Evolutionary conservation across 2,797 vertebrate genomes (phyloP).

Genomic region (Scolopax bukidnonensis): DNA sequence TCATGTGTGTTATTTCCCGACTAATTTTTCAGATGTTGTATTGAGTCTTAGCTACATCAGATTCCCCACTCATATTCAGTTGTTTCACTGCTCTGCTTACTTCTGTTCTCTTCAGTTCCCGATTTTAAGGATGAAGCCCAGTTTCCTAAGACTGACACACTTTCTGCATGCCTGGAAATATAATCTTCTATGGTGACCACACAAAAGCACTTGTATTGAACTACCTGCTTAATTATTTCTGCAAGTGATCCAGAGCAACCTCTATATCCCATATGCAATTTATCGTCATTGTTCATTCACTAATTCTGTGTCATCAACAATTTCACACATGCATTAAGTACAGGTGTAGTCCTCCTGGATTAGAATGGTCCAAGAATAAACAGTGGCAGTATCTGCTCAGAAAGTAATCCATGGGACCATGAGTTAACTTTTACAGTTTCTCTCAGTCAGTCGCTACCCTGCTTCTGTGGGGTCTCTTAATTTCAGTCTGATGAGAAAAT

Average conservation of each 20-base stretch:
- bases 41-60: background rate
- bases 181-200: background rate
- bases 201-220: background rate
- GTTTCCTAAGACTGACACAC: background rate
- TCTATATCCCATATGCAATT: background rate
- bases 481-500: background rate
- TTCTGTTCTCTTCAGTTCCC: background rate
- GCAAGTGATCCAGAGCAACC: background rate
- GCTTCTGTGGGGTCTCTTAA: background rate
- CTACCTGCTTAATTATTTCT: background rate
- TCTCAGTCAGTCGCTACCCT: background rate
- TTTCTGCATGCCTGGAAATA: background rate
- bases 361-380: background rate
- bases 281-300: background rate
- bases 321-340: background rate
- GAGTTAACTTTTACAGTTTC: background rate
- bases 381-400: background rate
- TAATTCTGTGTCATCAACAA: background rate
- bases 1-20: background rate
- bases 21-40: background rate
- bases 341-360: background rate
- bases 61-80: background rate
- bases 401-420: background rate
- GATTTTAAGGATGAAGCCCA: background rate
- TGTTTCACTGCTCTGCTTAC: background rate